Conservation (phyloP, 2,797 vertebrate genomes). For the Anas flavirostris region DNA sequence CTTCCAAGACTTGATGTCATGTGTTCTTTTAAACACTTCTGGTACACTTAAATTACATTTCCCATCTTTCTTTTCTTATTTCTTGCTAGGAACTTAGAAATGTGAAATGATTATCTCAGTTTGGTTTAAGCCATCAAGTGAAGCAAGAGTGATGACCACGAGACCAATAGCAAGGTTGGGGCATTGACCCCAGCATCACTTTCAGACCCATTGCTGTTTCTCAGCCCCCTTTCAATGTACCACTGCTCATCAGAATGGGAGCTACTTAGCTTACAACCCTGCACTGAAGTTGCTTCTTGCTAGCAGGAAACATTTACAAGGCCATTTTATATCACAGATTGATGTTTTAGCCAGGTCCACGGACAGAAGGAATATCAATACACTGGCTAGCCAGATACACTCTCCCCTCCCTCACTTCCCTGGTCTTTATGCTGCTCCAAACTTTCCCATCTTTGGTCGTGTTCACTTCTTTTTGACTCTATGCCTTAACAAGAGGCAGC, state of each 20-base stretch:
- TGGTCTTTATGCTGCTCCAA: neutral
- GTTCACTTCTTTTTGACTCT: neutral
- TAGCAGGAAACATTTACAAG: neutral
- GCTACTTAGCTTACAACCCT: neutral
- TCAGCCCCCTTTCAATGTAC: neutral
- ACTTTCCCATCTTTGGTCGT: neutral
- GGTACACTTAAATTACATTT: neutral
- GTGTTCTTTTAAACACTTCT: neutral
- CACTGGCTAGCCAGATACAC: neutral
- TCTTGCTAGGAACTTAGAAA: neutral
- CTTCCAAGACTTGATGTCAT: neutral
- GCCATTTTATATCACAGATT: neutral
- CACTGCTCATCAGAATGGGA: fast-evolving
- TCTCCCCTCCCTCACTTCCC: neutral
- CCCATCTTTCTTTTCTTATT: too few species aligned
- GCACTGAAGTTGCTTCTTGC: neutral
- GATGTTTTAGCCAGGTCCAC: neutral
- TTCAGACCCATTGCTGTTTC: neutral
- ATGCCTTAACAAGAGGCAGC: neutral
- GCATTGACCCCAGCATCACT: neutral
- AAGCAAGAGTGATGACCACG: neutral
- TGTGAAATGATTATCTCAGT: neutral
- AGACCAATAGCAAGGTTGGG: neutral
- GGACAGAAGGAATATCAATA: neutral
- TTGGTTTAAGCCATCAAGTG: neutral